Conservation (phyloP, 2,888 invertebrate genomes). For the Drosophila quasianomalipes region DNA sequence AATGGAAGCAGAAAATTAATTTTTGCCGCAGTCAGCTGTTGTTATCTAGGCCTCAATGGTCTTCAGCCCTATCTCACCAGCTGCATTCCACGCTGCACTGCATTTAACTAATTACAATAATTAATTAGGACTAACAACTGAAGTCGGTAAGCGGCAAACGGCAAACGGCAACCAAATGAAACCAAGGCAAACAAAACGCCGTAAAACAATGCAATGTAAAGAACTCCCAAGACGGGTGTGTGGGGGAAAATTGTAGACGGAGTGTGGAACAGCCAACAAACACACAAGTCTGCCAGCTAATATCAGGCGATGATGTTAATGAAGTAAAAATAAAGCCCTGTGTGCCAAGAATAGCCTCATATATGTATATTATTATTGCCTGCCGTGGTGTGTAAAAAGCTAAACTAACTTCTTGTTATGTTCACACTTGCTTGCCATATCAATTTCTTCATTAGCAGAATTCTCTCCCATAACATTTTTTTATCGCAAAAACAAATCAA, state of each 20-base stretch:
- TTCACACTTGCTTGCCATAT: neutral
- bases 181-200: constrained; percentile 44
- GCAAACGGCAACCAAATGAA: constrained; percentile 24
- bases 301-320: constrained; percentile 49
- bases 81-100: constrained; percentile 47
- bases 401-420: neutral
- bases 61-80: neutral
- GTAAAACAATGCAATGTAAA: constrained; percentile 36
- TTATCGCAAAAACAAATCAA: neutral
- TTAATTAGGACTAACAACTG: constrained; percentile 77
- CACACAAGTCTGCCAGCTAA: constrained; percentile 5
- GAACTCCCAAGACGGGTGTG: neutral
- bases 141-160: constrained; percentile 35
- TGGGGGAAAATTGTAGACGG: neutral
- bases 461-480: neutral
- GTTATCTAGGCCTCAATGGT: constrained; percentile 54
- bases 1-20: constrained; percentile 68
- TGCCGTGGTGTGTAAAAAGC: neutral
- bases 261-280: neutral
- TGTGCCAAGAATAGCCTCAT: neutral
- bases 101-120: constrained; percentile 79
- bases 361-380: neutral
- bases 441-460: neutral
- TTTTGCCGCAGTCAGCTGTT: constrained; percentile 77
- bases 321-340: constrained; percentile 14